phyloP scores from a whole-genome alignment of 2,797 vertebrate species.

The Rhincodon typus region DNA sequence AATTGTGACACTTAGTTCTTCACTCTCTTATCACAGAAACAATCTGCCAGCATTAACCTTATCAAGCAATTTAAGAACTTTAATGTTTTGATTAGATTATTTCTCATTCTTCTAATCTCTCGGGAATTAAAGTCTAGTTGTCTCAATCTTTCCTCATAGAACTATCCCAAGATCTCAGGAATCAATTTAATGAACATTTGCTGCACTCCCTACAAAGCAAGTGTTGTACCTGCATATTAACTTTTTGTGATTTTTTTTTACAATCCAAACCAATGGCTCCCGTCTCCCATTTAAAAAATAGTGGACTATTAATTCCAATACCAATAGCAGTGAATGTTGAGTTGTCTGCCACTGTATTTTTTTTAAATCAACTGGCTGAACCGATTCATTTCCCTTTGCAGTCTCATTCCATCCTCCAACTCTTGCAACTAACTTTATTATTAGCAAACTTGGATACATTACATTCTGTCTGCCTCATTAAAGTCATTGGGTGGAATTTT shows the following conservation, averaged over 20 bases:
- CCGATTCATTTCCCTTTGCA: neutral
- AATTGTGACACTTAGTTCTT: neutral
- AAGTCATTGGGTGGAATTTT: neutral
- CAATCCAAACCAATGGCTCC: neutral
- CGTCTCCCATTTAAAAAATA: too few species aligned
- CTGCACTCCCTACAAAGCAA: too few species aligned
- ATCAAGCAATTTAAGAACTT: neutral
- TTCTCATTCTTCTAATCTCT: neutral
- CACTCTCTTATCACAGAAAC: neutral
- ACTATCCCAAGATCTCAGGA: neutral
- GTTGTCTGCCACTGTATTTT: too few species aligned
- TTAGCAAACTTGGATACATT: neutral
- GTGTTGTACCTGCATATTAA: neutral
- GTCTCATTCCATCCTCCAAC: neutral
- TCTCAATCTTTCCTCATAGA: neutral
- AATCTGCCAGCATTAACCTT: neutral
- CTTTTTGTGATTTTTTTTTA: neutral
- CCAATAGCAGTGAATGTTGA: too few species aligned
- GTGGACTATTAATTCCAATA: too few species aligned
- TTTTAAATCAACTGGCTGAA: neutral
- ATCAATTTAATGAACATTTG: neutral
- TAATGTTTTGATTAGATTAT: neutral
- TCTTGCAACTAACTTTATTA: neutral
- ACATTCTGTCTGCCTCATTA: neutral
- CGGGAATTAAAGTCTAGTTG: neutral